Conservation (phyloP, 2,113 vertebrate genomes). For the Microcebus griseorufus region DNA sequence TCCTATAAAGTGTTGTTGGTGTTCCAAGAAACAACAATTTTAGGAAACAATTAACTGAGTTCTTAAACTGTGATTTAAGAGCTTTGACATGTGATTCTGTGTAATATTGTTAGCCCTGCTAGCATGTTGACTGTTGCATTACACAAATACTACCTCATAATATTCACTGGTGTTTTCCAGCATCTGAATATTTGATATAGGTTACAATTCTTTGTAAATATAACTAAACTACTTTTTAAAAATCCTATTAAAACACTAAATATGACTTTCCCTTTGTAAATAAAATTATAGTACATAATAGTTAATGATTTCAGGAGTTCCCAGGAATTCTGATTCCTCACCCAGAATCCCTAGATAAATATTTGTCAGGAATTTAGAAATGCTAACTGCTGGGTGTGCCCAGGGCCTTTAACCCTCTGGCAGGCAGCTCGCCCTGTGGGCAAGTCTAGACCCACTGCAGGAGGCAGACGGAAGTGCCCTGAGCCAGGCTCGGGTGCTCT, state of each 20-base stretch:
- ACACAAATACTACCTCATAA: background rate
- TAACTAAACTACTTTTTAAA: background rate
- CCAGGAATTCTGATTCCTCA: constrained; percentile 34
- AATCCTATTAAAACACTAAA: background rate
- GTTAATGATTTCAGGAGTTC: background rate
- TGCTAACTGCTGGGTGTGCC: background rate
- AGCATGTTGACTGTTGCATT: background rate
- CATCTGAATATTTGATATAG: background rate
- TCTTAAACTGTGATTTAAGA: background rate
- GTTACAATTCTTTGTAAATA: background rate
- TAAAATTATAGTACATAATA: constrained; percentile 8
- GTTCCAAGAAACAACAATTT: background rate
- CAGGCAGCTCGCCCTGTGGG: background rate
- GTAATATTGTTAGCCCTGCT: background rate
- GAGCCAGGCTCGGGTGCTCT: rapidly evolving
- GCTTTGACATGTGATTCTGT: background rate
- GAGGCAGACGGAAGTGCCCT: background rate
- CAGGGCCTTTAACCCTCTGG: rapidly evolving
- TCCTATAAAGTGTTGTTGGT: background rate
- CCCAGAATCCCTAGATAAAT: background rate
- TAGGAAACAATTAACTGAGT: background rate
- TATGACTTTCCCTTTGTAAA: constrained; percentile 19
- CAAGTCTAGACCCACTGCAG: background rate
- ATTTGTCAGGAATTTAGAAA: constrained; percentile 17
- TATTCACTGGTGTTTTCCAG: background rate